phyloP scores from a whole-genome alignment of 1,140 invertebrate genomes.

The Psilanteris sp. region DNA sequence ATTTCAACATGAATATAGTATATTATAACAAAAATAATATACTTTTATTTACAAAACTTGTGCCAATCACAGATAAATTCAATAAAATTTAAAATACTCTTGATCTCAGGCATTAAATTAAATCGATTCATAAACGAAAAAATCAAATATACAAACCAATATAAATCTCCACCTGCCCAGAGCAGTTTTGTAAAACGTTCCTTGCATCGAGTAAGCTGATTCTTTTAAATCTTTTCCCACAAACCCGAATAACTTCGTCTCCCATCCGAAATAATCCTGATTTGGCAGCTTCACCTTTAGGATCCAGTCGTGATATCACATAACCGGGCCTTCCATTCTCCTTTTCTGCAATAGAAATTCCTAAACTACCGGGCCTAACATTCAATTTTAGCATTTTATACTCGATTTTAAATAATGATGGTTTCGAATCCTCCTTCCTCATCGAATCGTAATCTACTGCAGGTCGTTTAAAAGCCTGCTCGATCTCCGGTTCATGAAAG shows the following conservation, averaged over 20 bases:
- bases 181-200: slow-evolving; percentile 79
- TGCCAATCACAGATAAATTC: too few relatives aligned
- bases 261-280: slow-evolving; percentile 79
- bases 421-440: slow-evolving; percentile 1
- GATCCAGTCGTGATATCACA: slow-evolving; percentile 71
- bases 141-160: slow-evolving; percentile 56
- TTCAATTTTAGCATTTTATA: slow-evolving; percentile 70
- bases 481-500: not conserved
- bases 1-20: too few relatives aligned
- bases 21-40: too few relatives aligned
- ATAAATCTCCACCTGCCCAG: slow-evolving; percentile 70
- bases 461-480: slow-evolving; percentile 62
- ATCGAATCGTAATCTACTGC: slow-evolving; percentile 3
- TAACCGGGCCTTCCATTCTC: slow-evolving; percentile 71
- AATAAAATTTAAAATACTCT: too few relatives aligned
- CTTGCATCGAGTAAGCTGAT: slow-evolving; percentile 83
- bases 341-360: slow-evolving; percentile 69
- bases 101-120: too few relatives aligned
- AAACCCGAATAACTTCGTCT: slow-evolving; percentile 86
- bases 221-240: slow-evolving; percentile 83
- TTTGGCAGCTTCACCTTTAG: slow-evolving; percentile 68
- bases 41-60: too few relatives aligned
- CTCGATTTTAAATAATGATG: slow-evolving; percentile 66
- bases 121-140: too few relatives aligned
- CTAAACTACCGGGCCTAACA: slow-evolving; percentile 63